These are phyloP conservation scores for Thereva unica DNA, from an alignment of 2,888 invertebrate species.

Conservation along the genomic window DNA sequence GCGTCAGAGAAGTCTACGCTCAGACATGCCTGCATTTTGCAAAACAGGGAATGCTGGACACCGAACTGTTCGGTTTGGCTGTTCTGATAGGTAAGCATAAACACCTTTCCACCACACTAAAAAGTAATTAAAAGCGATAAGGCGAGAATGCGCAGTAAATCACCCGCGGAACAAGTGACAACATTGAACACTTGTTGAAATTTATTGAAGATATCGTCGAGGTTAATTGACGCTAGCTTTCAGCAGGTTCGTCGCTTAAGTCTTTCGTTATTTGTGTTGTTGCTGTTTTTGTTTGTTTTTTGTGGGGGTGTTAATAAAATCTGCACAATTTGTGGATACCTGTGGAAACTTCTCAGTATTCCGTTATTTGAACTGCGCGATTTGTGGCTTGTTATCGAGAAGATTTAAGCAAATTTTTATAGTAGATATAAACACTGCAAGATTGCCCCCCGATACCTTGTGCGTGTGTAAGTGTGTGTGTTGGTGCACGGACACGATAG, in stretches of 20 bases:
- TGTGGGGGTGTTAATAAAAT: constrained; percentile 1
- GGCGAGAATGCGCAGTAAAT: too few species aligned
- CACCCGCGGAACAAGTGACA: too few species aligned
- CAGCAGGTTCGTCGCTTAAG: constrained; percentile 42
- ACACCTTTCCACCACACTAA: too few species aligned
- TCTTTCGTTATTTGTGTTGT: constrained; percentile 42
- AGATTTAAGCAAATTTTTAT: constrained; percentile 27
- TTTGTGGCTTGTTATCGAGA: constrained; percentile 16
- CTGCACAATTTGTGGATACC: too few species aligned
- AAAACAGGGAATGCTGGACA: constrained; percentile 79
- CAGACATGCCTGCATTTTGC: constrained; percentile 80
- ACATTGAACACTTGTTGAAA: too few species aligned
- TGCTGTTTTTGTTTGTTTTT: constrained; percentile 22
- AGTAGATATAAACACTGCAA: constrained; percentile 19
- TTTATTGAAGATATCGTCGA: not conserved
- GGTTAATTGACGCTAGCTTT: constrained; percentile 36
- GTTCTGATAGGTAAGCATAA: constrained; percentile 75
- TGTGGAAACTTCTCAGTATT: not conserved
- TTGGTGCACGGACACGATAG: too few species aligned
- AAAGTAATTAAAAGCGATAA: too few species aligned
- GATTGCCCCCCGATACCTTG: constrained; percentile 16
- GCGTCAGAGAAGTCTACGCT: constrained; percentile 79
- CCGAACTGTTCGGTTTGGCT: constrained; percentile 81
- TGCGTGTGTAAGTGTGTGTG: not conserved
- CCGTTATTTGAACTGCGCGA: constrained; percentile 24